Evolutionary conservation across 92 coral and sea anemone species (phyloP), one percentile per base, ranked within the genome.

Genomic region (Epizoanthus ramosus): DNA sequence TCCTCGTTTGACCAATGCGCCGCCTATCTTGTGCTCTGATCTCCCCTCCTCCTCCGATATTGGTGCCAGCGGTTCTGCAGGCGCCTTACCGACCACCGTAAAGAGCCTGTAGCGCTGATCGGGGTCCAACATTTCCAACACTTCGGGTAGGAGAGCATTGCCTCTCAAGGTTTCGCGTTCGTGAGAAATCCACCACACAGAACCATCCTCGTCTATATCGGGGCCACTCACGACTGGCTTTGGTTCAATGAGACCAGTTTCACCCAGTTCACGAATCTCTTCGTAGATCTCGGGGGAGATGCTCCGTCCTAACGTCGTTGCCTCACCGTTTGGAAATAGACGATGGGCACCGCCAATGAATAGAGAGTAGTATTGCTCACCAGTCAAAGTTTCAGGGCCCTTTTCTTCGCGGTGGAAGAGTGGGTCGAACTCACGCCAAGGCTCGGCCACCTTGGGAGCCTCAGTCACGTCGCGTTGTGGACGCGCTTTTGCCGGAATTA

Each of bases 41-140:
- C 79, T 3, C 39, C 74, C 41, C 74, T 68, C 74, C 47, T 28
- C 43, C 74, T 68, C 74, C 18, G 16, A 22, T 23, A 73, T 16
- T 73, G 31, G 7, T 6, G 68, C 80, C 6, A 75, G 68, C 68
- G 63, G 45, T 1, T 75, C 80, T 1, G 33, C 68, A 4, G 41
- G 67, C 3, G 45, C 33, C 68, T 53, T 54, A 1, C 80, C 80
- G 43, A 79, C 84, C 53, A 79, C 83, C 1, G 83, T 57, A 57
- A 77, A 77, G 17, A 77, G 69, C 25, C 56, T 6, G 71, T 59
- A 79, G 57, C 84, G 75, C 35, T 41, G 84, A 63, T 79, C 57
- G n/a, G 59, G 33, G 50, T 75, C 67, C 68, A 57, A 8, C 81
- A 75, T 54, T 57, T 75, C 81, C 68, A 75, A 8, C 21, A 57